These are phyloP conservation scores for Linnaemya tessellans DNA, from an alignment of 2,888 invertebrate species.

Conservation along the genomic window DNA sequence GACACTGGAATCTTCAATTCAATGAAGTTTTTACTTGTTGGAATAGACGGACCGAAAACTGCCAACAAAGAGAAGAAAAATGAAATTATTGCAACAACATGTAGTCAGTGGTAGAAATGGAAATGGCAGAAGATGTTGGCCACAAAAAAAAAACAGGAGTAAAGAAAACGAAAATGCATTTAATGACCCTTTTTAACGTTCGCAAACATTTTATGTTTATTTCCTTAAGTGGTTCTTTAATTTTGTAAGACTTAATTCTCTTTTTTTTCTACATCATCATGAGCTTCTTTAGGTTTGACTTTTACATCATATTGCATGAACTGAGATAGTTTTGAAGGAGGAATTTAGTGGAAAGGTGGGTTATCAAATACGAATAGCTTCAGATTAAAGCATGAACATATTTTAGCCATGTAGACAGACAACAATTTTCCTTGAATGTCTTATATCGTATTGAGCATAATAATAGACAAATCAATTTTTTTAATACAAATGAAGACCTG, in stretches of 20 bases:
- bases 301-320: constrained; percentile 16
- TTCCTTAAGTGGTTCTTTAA: constrained; percentile 73
- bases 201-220: constrained; percentile 69
- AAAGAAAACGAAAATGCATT: constrained; percentile 67
- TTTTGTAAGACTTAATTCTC: constrained; percentile 68
- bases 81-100: constrained; percentile 34
- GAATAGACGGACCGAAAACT: constrained; percentile 48
- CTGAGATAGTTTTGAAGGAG: not conserved
- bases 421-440: not conserved
- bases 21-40: constrained; percentile 55
- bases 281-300: constrained; percentile 9
- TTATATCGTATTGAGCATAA: not conserved
- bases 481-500: not conserved
- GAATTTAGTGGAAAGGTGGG: not conserved
- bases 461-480: not conserved
- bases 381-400: constrained; percentile 11
- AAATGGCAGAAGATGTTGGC: constrained; percentile 54
- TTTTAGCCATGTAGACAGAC: not conserved
- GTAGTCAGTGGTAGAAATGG: constrained; percentile 24
- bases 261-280: constrained; percentile 22
- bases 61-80: not conserved
- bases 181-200: constrained; percentile 69
- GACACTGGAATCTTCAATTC: constrained; percentile 53
- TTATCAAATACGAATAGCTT: not conserved
- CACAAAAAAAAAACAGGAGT: constrained; percentile 38